Conservation (phyloP, 2,113 vertebrate species). For the Sebastes schlegelii region DNA sequence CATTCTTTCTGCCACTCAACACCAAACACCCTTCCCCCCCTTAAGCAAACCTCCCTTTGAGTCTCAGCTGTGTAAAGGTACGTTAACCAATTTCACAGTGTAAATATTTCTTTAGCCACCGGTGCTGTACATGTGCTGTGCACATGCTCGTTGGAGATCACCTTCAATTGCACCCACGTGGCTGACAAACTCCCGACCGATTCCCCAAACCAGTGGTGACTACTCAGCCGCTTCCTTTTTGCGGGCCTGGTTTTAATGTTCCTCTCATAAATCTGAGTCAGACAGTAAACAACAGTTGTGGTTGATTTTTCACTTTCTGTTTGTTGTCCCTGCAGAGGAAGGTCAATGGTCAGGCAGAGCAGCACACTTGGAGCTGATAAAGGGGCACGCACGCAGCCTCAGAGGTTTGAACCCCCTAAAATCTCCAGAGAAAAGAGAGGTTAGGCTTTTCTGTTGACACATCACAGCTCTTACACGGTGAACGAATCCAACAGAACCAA, state of each 20-base stretch:
- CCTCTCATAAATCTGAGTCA: neutral
- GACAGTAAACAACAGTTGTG: neutral
- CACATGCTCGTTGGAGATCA: constrained; percentile 58
- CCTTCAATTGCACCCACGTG: constrained; percentile 38
- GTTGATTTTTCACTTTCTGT: neutral
- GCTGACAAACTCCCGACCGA: neutral
- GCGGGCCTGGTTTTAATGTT: constrained; percentile 9
- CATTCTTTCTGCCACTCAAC: neutral
- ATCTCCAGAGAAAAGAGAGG: neutral
- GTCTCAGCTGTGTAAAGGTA: constrained; percentile 50
- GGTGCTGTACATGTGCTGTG: constrained; percentile 47
- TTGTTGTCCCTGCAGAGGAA: neutral
- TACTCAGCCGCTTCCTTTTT: constrained; percentile 5
- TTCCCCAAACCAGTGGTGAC: constrained; percentile 8
- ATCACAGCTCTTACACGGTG: neutral
- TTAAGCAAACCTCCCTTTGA: neutral
- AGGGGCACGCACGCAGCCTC: no score
- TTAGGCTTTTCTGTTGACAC: neutral
- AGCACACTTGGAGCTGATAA: neutral
- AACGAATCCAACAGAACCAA: constrained; percentile 14
- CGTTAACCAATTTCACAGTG: constrained; percentile 57
- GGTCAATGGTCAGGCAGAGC: constrained; percentile 18
- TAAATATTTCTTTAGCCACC: constrained; percentile 60
- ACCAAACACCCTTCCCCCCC: neutral
- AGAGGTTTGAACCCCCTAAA: neutral